Conservation (phyloP, 1,140 invertebrate genomes). For the Drosophila mayri region DNA sequence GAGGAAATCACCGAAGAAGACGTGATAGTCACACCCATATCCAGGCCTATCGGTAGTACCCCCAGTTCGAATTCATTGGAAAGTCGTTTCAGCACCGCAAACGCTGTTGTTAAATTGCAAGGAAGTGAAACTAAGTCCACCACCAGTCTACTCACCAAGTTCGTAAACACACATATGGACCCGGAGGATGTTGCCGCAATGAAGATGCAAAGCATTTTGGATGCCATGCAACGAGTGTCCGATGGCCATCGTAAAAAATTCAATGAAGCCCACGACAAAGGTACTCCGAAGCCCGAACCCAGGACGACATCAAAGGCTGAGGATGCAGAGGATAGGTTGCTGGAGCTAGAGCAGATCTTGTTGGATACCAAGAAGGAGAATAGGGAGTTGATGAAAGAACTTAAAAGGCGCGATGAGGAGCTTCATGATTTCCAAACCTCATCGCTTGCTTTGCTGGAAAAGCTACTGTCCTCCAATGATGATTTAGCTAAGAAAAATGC, state of each 20-base stretch:
- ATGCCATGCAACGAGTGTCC: not conserved
- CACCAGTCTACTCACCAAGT: not conserved
- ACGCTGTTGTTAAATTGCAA: not conserved
- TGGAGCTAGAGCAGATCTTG: slow-evolving; percentile 70
- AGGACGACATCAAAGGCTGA: slow-evolving; percentile 15
- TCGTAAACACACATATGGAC: not conserved
- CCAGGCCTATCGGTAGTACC: slow-evolving; percentile 11
- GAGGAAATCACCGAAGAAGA: not conserved
- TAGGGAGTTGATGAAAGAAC: not conserved
- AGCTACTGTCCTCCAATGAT: slow-evolving; percentile 38
- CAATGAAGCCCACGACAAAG: not conserved
- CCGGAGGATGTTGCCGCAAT: not conserved
- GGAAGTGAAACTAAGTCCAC: not conserved
- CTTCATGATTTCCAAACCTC: slow-evolving; percentile 24
- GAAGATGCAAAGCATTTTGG: not conserved
- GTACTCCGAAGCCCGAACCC: not conserved
- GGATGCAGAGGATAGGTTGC: slow-evolving; percentile 61
- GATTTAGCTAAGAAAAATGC: slow-evolving; percentile 40
- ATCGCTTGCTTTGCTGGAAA: slow-evolving; percentile 23
- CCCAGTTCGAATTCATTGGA: not conserved
- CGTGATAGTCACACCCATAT: slow-evolving; percentile 24
- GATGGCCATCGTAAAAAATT: not conserved
- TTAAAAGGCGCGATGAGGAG: slow-evolving; percentile 7
- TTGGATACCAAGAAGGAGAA: slow-evolving; percentile 10
- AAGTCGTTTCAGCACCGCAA: not conserved